Percentiles rank a stretch among this genome's conserved stretches.
These are phyloP conservation scores for Tillus elongatus DNA, from an alignment of 2,888 invertebrate genomes.

Conservation along the genomic window DNA sequence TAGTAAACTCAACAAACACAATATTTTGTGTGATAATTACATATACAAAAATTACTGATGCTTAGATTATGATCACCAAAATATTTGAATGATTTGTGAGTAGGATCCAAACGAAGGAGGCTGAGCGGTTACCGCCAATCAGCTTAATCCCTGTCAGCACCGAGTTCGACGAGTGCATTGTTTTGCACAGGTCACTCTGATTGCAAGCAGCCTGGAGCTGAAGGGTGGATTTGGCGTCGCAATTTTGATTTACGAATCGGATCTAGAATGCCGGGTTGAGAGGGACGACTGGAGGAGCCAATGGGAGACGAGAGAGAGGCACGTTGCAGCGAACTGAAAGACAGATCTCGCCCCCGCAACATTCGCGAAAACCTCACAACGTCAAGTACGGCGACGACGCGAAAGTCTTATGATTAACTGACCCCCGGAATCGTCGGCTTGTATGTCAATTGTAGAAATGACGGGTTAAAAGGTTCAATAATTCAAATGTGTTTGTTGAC, in stretches of 20 bases:
- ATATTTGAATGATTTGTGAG: too few relatives aligned
- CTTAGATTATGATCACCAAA: too few relatives aligned
- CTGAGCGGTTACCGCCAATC: not conserved
- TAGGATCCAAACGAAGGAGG: too few relatives aligned
- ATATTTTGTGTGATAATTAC: too few relatives aligned
- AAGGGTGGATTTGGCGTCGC: conserved; percentile 32
- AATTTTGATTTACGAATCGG: conserved; percentile 43
- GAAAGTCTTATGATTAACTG: too few relatives aligned
- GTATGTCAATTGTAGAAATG: too few relatives aligned
- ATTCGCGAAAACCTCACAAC: conserved; percentile 18
- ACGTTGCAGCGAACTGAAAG: conserved; percentile 28
- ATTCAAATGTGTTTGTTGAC: too few relatives aligned
- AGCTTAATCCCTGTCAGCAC: not conserved
- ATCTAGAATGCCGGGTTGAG: conserved; percentile 40
- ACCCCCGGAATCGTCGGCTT: too few relatives aligned
- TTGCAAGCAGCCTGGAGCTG: conserved; percentile 29
- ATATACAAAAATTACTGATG: too few relatives aligned
- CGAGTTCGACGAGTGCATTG: not conserved
- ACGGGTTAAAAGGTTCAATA: too few relatives aligned
- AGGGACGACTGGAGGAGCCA: conserved; percentile 34
- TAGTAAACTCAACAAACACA: too few relatives aligned
- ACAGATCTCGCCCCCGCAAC: conserved; percentile 23
- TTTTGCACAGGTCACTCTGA: conserved; percentile 6
- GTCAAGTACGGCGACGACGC: conserved; percentile 17
- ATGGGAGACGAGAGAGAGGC: conserved; percentile 33